Percentiles rank a stretch among this genome's conserved stretches.
These are phyloP conservation scores for Tinamus guttatus DNA, from an alignment of 2,113 vertebrate genomes.

Conservation along the genomic window DNA sequence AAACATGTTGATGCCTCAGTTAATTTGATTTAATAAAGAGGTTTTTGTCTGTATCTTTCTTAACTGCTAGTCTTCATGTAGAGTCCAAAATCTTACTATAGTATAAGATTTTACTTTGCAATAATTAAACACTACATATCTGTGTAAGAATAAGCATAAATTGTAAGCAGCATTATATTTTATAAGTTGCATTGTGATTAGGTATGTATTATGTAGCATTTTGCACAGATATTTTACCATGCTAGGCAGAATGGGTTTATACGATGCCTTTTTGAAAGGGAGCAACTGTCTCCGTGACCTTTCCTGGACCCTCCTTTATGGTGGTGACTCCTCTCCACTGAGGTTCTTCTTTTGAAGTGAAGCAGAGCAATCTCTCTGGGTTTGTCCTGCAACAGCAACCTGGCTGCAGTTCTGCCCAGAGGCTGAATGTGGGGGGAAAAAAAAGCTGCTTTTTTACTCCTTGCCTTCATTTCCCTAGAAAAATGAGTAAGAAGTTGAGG, in stretches of 20 bases:
- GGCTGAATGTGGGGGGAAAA: background rate
- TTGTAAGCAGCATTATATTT: background rate
- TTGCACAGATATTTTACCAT: background rate
- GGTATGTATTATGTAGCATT: background rate
- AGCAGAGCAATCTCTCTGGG: background rate
- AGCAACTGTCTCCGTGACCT: background rate
- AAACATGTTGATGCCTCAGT: background rate
- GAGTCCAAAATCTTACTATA: background rate
- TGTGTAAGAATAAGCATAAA: background rate
- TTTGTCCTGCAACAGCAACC: background rate
- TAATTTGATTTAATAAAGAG: background rate
- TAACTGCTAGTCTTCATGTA: background rate
- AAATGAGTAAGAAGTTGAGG: background rate
- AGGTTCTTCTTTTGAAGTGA: background rate
- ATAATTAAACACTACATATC: background rate
- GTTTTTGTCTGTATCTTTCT: background rate
- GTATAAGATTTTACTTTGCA: background rate
- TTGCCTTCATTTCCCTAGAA: background rate
- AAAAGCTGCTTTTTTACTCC: background rate
- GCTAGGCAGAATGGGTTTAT: background rate
- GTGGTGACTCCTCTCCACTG: accelerated
- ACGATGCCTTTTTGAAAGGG: background rate
- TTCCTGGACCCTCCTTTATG: background rate
- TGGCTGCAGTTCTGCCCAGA: background rate
- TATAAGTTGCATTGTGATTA: background rate